Percentiles rank a stretch among this genome's conserved stretches.
phyloP scores from a whole-genome alignment of 1,140 invertebrate genomes.

The Artemia franciscana region DNA sequence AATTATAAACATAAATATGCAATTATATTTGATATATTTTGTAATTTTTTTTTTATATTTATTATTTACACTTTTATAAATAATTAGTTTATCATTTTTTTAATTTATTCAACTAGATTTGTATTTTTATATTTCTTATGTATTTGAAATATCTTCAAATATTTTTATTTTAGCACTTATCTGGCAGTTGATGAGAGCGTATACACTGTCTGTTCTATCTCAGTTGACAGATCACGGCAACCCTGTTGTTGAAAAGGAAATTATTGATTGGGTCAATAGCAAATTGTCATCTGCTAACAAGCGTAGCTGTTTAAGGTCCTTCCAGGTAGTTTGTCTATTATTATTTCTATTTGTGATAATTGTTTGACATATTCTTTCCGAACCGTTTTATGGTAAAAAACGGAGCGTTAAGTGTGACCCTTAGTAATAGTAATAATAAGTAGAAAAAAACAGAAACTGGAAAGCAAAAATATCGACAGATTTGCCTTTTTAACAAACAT shows the following conservation, averaged over 20 bases:
- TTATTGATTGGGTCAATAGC: constrained; percentile 89
- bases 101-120: constrained; percentile 4
- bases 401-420: no score
- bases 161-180: constrained; percentile 45
- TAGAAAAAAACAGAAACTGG: no score
- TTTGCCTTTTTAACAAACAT: no score
- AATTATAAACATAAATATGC: background rate
- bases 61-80: constrained; percentile 2
- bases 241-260: constrained; percentile 80
- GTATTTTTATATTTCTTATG: background rate
- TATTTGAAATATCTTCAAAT: background rate
- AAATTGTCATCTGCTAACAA: constrained; percentile 60
- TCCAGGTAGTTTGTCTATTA: constrained; percentile 39
- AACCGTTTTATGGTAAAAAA: no score
- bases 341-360: background rate
- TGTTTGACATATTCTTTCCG: background rate
- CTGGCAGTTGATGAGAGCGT: constrained; percentile 97
- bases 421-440: no score
- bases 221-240: constrained; percentile 64
- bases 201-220: constrained; percentile 77
- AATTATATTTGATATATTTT: background rate
- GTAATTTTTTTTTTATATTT: background rate
- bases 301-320: constrained; percentile 50
- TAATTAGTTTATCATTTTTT: background rate
- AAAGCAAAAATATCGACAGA: no score